Conservation (phyloP, 2,113 vertebrate species). For the Chroicocephalus ridibundus region DNA sequence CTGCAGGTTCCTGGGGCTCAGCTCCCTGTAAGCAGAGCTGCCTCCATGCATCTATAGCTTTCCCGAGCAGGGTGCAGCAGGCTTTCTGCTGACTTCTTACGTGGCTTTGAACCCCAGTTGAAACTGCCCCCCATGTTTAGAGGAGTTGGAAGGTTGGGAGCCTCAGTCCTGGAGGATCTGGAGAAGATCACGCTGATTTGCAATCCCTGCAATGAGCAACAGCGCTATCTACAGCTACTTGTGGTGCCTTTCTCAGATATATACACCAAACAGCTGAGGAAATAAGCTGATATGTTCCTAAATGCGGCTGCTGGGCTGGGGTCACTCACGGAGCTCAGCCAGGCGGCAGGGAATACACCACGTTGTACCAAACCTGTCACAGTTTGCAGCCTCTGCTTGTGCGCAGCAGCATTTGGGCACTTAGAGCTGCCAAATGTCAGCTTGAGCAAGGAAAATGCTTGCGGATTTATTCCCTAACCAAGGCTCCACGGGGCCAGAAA, state of each 20-base stretch:
- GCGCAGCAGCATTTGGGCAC: neutral
- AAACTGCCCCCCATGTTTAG: neutral
- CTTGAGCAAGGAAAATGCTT: neutral
- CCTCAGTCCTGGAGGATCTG: neutral
- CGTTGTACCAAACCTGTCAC: accelerated
- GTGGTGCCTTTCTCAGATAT: neutral
- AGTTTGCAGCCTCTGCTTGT: neutral
- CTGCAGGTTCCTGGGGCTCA: neutral
- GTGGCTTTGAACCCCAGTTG: neutral
- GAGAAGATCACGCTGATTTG: neutral
- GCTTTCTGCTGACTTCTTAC: neutral
- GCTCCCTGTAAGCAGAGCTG: neutral
- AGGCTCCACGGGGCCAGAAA: neutral
- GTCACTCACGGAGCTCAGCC: neutral
- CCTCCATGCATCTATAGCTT: too few species aligned
- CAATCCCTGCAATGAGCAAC: neutral
- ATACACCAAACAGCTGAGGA: accelerated
- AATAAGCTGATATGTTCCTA: neutral
- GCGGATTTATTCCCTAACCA: neutral
- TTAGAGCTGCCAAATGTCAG: neutral
- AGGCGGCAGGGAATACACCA: neutral
- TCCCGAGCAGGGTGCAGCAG: neutral
- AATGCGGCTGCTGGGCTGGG: neutral
- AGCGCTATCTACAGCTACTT: neutral
- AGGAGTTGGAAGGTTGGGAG: neutral